Percentiles rank a stretch among this genome's conserved stretches.
Conservation (phyloP, 1,140 invertebrate genomes). For the Drosophila fuyamai region DNA sequence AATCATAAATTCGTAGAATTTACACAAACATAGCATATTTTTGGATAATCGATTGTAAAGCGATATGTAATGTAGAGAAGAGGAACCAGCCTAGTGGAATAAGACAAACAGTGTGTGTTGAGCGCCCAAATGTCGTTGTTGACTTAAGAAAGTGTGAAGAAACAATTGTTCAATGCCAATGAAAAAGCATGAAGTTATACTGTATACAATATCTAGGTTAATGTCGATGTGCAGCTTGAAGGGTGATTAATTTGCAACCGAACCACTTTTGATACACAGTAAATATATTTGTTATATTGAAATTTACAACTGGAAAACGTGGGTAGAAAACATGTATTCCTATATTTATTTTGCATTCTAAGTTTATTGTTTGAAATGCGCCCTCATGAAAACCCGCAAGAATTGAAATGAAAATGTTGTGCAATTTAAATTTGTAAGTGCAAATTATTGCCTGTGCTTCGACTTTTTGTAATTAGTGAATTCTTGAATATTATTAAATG, state of each 20-base stretch:
- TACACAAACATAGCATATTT: constrained; percentile 71
- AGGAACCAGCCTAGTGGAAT: constrained; percentile 54
- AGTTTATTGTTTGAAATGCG: constrained; percentile 57
- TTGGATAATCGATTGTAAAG: constrained; percentile 72
- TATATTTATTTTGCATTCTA: constrained; percentile 68
- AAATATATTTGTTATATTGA: constrained; percentile 43
- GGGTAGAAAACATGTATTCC: constrained; percentile 40
- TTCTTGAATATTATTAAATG: constrained; percentile 68
- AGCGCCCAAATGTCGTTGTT: constrained; percentile 56
- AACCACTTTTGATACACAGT: constrained; percentile 70
- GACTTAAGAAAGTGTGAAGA: constrained; percentile 68
- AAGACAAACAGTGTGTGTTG: constrained; percentile 54
- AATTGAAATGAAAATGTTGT: constrained; percentile 49
- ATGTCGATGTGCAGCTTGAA: constrained; percentile 57
- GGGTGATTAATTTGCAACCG: constrained; percentile 48
- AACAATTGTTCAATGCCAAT: constrained; percentile 67
- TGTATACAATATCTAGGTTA: constrained; percentile 63
- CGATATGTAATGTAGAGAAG: constrained; percentile 32
- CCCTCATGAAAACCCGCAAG: constrained; percentile 20
- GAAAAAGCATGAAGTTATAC: constrained; percentile 54
- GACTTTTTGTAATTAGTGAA: constrained; percentile 66
- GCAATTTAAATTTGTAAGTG: constrained; percentile 67
- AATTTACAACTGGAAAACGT: constrained; percentile 44
- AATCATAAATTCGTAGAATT: constrained; percentile 75
- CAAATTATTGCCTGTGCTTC: constrained; percentile 57